phyloP scores from a whole-genome alignment of 2,888 invertebrate species.

The Amaurobius ferox region DNA sequence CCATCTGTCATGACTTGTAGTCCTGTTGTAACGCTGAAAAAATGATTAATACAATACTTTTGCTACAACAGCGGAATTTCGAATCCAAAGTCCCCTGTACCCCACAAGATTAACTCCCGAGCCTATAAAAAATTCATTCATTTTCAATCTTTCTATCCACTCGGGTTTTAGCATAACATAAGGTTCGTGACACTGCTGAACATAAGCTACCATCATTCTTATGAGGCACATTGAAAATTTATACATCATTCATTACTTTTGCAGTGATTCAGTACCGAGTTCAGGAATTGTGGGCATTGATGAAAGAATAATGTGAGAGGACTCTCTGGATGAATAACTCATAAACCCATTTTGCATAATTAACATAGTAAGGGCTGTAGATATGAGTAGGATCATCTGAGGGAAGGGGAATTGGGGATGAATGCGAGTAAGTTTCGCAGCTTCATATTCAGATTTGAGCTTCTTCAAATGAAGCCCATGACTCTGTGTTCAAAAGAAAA shows the following conservation, averaged over 20 bases:
- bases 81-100: not conserved
- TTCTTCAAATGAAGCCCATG: too few species aligned
- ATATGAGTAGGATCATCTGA: too few species aligned
- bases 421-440: too few species aligned
- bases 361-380: conserved; percentile 19
- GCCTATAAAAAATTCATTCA: conserved; percentile 2
- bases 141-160: not conserved
- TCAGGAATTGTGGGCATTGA: conserved; percentile 24
- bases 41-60: not conserved
- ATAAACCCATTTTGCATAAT: conserved; percentile 45
- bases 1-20: not conserved
- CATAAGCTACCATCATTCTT: conserved; percentile 18
- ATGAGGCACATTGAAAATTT: conserved; percentile 44
- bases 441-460: too few species aligned
- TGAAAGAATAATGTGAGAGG: conserved; percentile 27
- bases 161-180: conserved; percentile 7
- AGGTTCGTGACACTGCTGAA: not conserved
- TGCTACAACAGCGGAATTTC: not conserved
- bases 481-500: too few species aligned
- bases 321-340: conserved; percentile 53
- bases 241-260: conserved; percentile 57
- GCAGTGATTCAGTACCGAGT: conserved; percentile 35
- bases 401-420: too few species aligned
- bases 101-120: not conserved
- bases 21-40: not conserved